Conservation (phyloP, 2,113 vertebrate species). For the Phalacrocorax pelagicus region DNA sequence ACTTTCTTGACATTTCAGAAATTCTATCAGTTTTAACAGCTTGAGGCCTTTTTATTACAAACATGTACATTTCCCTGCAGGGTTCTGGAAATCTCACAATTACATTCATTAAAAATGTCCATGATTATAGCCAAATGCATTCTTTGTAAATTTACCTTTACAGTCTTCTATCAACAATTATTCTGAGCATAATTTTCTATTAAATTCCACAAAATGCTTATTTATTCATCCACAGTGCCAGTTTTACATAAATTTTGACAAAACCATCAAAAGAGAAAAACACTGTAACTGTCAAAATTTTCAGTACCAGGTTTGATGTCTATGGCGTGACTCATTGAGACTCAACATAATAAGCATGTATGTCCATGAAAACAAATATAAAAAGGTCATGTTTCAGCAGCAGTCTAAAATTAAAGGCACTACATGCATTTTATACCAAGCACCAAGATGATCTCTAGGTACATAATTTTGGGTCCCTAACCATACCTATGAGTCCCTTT, state of each 20-base stretch:
- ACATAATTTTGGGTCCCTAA: neutral
- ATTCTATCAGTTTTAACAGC: slow-evolving; percentile 75
- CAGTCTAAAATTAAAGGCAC: neutral
- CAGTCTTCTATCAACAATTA: slow-evolving; percentile 39
- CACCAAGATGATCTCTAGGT: neutral
- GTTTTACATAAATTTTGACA: slow-evolving; percentile 26
- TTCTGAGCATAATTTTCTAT: slow-evolving; percentile 47
- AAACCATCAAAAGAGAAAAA: slow-evolving; percentile 1
- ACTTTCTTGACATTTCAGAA: slow-evolving; percentile 68
- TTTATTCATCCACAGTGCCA: slow-evolving; percentile 49
- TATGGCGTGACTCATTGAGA: neutral
- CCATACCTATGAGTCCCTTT: neutral
- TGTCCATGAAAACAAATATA: neutral
- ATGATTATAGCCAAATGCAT: slow-evolving; percentile 40
- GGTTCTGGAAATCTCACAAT: slow-evolving; percentile 64
- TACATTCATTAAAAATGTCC: slow-evolving; percentile 65
- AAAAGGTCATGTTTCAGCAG: slow-evolving; percentile 5
- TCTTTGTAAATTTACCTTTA: slow-evolving; percentile 45
- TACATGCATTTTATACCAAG: neutral
- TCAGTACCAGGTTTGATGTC: neutral
- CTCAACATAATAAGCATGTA: neutral
- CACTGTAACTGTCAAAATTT: neutral
- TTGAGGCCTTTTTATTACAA: slow-evolving; percentile 71
- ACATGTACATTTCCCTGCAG: slow-evolving; percentile 61
- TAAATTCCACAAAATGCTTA: slow-evolving; percentile 34